Evolutionary conservation across 2,113 vertebrate species (phyloP).

Genomic region (Onychostoma macrolepis): DNA sequence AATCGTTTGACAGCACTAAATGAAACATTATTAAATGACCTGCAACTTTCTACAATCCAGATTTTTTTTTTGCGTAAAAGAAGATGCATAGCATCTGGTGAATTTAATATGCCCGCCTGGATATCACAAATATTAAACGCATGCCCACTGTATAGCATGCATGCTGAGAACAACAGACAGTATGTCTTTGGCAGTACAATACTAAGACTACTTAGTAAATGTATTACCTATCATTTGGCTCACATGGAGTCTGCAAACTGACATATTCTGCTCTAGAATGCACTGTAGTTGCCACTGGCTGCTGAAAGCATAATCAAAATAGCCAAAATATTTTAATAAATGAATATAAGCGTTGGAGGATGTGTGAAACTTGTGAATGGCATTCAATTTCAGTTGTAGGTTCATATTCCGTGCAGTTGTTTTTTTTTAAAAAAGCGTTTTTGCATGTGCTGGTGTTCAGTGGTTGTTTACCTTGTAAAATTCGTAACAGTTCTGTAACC

Average conservation of each 20-base stretch:
- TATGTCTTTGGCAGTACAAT: not conserved
- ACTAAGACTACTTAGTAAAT: not conserved
- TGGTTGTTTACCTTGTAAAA: conserved; percentile 12
- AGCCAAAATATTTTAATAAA: not conserved
- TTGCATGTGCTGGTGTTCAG: not conserved
- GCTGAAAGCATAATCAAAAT: not conserved
- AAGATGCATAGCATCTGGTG: not conserved
- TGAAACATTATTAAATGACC: conserved; percentile 2
- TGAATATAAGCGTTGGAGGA: not conserved
- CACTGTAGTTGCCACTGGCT: not conserved
- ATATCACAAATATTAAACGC: not conserved
- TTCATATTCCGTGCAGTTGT: not conserved
- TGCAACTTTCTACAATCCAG: not conserved
- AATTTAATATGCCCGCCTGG: not conserved
- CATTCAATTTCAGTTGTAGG: not conserved
- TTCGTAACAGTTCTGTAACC: not conserved
- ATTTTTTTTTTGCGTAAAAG: not conserved
- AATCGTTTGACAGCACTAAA: no score
- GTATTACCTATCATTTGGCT: not conserved
- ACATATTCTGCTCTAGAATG: not conserved
- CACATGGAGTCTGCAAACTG: not conserved
- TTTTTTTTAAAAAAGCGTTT: not conserved
- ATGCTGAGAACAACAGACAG: not conserved
- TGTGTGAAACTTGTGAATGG: not conserved
- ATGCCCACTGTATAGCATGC: not conserved